Base-by-base conservation (phyloP, 92 coral and sea anemone species). In the Chrysogorgia sp. region DNA sequence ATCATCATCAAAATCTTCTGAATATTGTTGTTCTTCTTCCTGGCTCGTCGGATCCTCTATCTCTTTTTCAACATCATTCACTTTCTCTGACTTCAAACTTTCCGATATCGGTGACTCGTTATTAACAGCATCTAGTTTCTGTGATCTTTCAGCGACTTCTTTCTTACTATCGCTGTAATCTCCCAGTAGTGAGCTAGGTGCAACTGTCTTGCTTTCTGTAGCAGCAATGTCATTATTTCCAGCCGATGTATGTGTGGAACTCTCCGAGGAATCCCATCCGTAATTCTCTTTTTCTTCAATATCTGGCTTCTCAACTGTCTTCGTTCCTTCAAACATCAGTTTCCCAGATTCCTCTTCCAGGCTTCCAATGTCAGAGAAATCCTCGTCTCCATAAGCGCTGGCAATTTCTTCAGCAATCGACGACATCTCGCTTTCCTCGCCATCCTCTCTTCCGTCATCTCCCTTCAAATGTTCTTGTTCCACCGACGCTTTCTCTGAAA, bases 361-460 rank as follows among this genome's bases (percentile, higher is more conserved):
- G 21, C 58, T 34, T 22, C 9, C 58, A 68, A 33, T 9, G 7
- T 68, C 58, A 21, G 76, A 69, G 21, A 26, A 9, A 59, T 59
- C 37, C 34, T 40, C 34, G 55, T 69, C 60, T 26, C 48, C 76
- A 37, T 69, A 49, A 7, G 41, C 41, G 30, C 76, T 69, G 24
- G 61, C 22, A 47, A 69, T 69, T 2, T 69, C 76, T 48, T 69
- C 76, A 58, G 76, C 76, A 59, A 93, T 89, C 14, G 98, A 87
- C 61, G 81, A 82, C 9, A 87, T 86, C 48, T 96, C 85, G 10
- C 97, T 90, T 0, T 88, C 71, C 49, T 45, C 76, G 5, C 49
- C 83, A 37, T 74, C 90, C 35, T 82, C 90, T 15, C 85, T 90
- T 32, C 75, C 86, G 15, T 85, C 88, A 22, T 19, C 58, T 41